These are phyloP conservation scores for Tapera naevia DNA, from an alignment of 2,797 vertebrate species.

Conservation along the genomic window DNA sequence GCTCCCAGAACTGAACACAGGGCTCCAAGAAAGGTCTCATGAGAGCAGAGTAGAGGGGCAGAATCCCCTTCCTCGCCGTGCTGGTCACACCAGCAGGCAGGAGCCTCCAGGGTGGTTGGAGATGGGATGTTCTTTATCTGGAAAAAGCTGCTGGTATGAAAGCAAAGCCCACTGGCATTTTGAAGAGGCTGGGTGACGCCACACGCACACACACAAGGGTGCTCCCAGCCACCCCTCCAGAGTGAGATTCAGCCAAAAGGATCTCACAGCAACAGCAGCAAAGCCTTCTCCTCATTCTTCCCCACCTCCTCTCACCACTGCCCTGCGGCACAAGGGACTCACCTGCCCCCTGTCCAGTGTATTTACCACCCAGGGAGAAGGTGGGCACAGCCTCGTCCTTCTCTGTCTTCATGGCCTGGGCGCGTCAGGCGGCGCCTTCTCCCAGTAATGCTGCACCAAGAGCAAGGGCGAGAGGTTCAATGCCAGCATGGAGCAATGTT, in stretches of 20 bases:
- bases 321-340: background rate
- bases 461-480: background rate
- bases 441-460: background rate
- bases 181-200: background rate
- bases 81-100: background rate
- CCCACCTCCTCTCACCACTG: rapidly evolving
- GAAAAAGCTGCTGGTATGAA: background rate
- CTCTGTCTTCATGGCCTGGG: slow-evolving; percentile 30
- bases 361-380: slow-evolving; percentile 56
- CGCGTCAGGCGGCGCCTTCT: background rate
- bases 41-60: too few species aligned
- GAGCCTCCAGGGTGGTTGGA: background rate
- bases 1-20: too few species aligned
- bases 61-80: too few species aligned
- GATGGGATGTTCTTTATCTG: background rate
- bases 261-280: background rate
- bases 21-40: too few species aligned
- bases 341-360: background rate
- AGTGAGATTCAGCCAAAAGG: background rate
- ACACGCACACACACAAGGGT: rapidly evolving
- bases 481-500: rapidly evolving
- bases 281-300: background rate
- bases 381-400: slow-evolving; percentile 18
- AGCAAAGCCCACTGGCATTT: background rate
- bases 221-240: background rate